Evolutionary conservation across 2,888 invertebrate species (phyloP).

Genomic region (Hemithea aestivaria): DNA sequence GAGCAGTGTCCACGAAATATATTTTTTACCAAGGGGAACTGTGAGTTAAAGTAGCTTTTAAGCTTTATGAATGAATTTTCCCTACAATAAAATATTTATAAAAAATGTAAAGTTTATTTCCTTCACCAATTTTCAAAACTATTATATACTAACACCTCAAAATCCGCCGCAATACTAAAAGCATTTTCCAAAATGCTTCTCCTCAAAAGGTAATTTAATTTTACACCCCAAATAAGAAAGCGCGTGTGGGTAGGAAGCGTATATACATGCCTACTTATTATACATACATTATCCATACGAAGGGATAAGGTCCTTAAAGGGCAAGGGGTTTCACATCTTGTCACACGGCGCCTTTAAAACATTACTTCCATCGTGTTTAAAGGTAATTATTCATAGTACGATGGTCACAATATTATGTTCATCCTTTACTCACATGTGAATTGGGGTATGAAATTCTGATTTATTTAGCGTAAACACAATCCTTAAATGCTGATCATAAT

Average conservation of each 20-base stretch:
- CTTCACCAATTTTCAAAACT: no score
- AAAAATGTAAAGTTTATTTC: no score
- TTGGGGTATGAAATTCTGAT: slow-evolving; percentile 13
- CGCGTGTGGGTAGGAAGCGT: slow-evolving; percentile 43
- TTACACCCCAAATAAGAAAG: slow-evolving; percentile 57
- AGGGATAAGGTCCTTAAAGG: slow-evolving; percentile 34
- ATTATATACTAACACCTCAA: slow-evolving; percentile 12
- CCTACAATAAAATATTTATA: no score
- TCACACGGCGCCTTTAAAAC: slow-evolving; percentile 47
- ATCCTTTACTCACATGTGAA: slow-evolving; percentile 16
- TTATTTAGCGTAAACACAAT: slow-evolving; percentile 6
- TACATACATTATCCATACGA: no score
- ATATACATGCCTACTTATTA: slow-evolving; percentile 30
- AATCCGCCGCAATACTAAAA: slow-evolving; percentile 38
- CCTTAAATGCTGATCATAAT: no score
- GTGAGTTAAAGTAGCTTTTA: no score
- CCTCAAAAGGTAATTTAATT: slow-evolving; percentile 53
- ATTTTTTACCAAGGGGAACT: no score
- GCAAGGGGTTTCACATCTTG: slow-evolving; percentile 52
- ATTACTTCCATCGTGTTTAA: slow-evolving; percentile 59
- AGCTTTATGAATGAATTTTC: no score
- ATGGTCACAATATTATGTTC: slow-evolving; percentile 45
- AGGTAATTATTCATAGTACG: slow-evolving; percentile 57
- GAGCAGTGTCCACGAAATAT: no score
- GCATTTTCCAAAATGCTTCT: slow-evolving; percentile 53